A percentile compares a stretch with the other conserved stretches of the same genome.
Conservation (phyloP, 1,140 invertebrate species). For the Ips typographus region DNA sequence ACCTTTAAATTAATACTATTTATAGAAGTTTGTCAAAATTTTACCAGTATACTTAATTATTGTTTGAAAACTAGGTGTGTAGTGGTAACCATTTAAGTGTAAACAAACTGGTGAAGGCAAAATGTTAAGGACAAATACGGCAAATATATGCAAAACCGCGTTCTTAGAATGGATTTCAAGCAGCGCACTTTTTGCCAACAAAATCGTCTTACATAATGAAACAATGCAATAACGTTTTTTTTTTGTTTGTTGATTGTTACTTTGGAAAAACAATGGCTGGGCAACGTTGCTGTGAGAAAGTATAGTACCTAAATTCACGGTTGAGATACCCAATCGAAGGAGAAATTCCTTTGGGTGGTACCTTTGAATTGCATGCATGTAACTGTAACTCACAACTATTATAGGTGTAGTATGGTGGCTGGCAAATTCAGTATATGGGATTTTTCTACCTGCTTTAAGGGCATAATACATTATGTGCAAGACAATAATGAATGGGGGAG, state of each 20-base stretch:
- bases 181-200: too few relatives aligned
- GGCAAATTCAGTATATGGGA: too few relatives aligned
- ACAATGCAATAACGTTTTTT: not conserved
- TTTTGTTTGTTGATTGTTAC: constrained; percentile 3
- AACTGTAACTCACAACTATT: too few relatives aligned
- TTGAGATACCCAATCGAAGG: constrained; percentile 31
- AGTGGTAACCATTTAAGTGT: too few relatives aligned
- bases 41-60: too few relatives aligned
- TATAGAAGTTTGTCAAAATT: too few relatives aligned
- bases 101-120: not conserved
- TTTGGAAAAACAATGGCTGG: constrained; percentile 28
- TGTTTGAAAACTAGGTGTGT: too few relatives aligned
- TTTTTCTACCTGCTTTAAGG: not conserved
- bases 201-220: too few relatives aligned
- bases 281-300: constrained; percentile 34
- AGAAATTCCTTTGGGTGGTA: constrained; percentile 19
- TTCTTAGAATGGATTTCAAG: too few relatives aligned
- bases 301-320: constrained; percentile 36
- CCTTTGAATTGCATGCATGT: not conserved
- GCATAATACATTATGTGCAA: constrained; percentile 2
- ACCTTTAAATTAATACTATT: too few relatives aligned
- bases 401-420: too few relatives aligned
- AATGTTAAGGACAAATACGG: constrained; percentile 26
- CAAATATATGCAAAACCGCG: not conserved
- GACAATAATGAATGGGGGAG: constrained; percentile 3